phyloP scores from a whole-genome alignment of 1,140 invertebrate genomes.

The Xylocopa sonorina region DNA sequence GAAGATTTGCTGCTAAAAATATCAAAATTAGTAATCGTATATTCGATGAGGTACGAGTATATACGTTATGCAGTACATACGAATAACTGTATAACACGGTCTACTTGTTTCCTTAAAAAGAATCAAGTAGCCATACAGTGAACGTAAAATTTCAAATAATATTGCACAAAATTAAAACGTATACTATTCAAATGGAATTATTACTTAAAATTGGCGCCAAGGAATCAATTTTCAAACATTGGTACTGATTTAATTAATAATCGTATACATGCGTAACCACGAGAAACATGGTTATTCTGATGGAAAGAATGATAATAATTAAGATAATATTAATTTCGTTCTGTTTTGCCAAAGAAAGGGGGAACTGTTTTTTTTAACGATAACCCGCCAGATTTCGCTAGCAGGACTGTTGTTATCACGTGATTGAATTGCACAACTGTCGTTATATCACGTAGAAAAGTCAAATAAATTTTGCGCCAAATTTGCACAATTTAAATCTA shows the following conservation, averaged over 20 bases:
- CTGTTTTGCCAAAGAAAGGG: no score
- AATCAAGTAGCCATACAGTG: background rate
- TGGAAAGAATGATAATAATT: no score
- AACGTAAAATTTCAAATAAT: background rate
- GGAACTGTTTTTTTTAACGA: background rate
- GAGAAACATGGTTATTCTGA: no score
- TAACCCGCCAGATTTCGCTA: background rate
- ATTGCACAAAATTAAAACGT: background rate
- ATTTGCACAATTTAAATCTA: conserved; percentile 25
- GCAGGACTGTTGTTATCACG: background rate
- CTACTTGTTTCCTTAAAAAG: no score
- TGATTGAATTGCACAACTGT: conserved; percentile 42
- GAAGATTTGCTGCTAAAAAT: background rate
- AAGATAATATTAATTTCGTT: no score
- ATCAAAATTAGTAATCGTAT: background rate
- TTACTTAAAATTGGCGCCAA: background rate
- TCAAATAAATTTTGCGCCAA: conserved; percentile 44
- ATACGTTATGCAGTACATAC: background rate
- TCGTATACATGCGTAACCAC: no score
- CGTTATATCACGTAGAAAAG: conserved; percentile 55
- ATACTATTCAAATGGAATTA: background rate
- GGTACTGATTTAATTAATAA: no score
- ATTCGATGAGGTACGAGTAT: background rate
- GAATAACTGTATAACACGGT: background rate
- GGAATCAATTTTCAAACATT: no score